These are phyloP conservation scores for Bombylius discolor DNA, from an alignment of 2,888 invertebrate genomes.

Conservation along the genomic window DNA sequence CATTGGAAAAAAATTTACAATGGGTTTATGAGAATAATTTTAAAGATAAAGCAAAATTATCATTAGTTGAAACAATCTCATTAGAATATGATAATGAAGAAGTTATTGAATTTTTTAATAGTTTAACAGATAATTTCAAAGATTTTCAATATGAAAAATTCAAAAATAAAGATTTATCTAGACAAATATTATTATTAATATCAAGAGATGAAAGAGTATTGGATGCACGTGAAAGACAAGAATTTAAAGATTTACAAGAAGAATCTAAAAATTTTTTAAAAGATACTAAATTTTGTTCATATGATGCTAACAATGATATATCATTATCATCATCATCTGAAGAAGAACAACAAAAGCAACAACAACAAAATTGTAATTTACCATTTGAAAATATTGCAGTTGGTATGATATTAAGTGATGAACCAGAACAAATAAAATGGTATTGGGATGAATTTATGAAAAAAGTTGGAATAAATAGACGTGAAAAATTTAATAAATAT, in stretches of 20 bases:
- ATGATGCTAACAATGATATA: conserved; percentile 31
- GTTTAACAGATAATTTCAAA: conserved; percentile 5
- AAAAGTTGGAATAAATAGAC: conserved; percentile 42
- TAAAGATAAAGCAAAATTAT: neutral
- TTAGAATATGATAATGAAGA: neutral
- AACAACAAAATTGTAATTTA: conserved; percentile 50
- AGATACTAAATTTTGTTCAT: conserved; percentile 56
- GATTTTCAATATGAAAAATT: conserved; percentile 58
- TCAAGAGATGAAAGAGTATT: conserved; percentile 49
- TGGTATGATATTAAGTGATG: conserved; percentile 41
- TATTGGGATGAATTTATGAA: conserved; percentile 68
- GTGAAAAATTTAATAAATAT: conserved; percentile 46
- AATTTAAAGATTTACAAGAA: conserved; percentile 47
- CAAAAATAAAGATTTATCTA: conserved; percentile 46
- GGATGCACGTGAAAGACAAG: conserved; percentile 44
- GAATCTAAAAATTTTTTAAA: conserved; percentile 56
- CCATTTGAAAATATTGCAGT: conserved; percentile 46
- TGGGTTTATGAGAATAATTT: neutral
- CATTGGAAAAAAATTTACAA: conserved; percentile 1
- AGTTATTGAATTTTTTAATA: neutral
- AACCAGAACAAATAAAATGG: conserved; percentile 57
- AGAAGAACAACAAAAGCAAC: no score
- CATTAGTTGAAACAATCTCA: neutral
- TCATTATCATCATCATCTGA: no score
- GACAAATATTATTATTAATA: conserved; percentile 58